Base-by-base conservation (phyloP, 2,113 vertebrate species). In the Cercopithecus mona region DNA sequence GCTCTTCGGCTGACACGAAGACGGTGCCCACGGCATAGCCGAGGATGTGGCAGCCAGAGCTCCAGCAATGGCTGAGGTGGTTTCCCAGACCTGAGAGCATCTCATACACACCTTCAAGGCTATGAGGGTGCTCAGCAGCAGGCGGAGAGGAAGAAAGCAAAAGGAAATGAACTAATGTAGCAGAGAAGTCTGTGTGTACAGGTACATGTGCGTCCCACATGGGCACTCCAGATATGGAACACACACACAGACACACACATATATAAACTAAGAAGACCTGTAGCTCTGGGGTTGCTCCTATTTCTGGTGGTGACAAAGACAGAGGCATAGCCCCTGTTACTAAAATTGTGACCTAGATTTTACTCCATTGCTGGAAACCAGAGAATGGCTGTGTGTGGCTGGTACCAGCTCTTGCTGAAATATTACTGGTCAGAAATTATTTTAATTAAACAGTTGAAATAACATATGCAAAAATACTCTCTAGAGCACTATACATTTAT, bases 361-460 rank as follows among this genome's bases (percentile, higher is more conserved):
- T 25, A 48, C 5, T 79, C 22, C 32, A 45, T 16, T 70, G 32
- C 57, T 76, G 76, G 84, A 79, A 90, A 79, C 6, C 18, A 91
- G 50, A 94, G 30, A 45, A 32, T 66, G 35, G 30, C 43, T 20
- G 5, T 6, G 40, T 32, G 16, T 72, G 90, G 78, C 38, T 50
- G 30, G 27, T 3, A 35, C 16, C 8, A 72, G 38, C 12, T 40
- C 38, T 20, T 13, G 10, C 43, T 93, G 38, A 83, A 90, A 50
- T 76, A 70, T 35, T 81, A 50, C 40, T 25, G 23, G 50, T 64
- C 81, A 88, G 83, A 85, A 87, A 59, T 52, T 25, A 6, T 85
- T 90, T 84, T 27, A 86, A 68, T 61, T 78, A 80, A 90, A 72
- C 23, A 66, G 64, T 48, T 75, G 35, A 48, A 94, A 89, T 93